phyloP scores from a whole-genome alignment of 2,888 invertebrate species.

The Himalopsyche tibetana region DNA sequence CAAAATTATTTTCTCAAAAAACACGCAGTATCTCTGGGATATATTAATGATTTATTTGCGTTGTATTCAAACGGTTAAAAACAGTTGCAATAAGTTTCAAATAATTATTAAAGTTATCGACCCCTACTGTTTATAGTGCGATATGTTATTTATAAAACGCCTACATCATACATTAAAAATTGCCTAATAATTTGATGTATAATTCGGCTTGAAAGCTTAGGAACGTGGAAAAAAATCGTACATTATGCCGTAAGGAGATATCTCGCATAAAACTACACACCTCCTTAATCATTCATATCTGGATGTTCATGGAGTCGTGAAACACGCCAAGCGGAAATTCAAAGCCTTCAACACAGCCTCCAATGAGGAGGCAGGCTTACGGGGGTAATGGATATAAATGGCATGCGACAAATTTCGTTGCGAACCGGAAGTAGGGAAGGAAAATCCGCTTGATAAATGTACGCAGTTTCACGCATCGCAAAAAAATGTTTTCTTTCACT shows the following conservation, averaged over 20 bases:
- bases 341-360: slow-evolving; percentile 35
- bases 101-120: too few relatives aligned
- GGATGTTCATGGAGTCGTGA: slow-evolving; percentile 7
- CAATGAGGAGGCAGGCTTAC: slow-evolving; percentile 15
- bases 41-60: too few relatives aligned
- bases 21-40: too few relatives aligned
- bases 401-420: slow-evolving; percentile 58
- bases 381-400: slow-evolving; percentile 58
- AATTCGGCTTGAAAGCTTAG: too few relatives aligned
- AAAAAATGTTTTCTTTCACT: slow-evolving; percentile 19
- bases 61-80: too few relatives aligned
- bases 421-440: slow-evolving; percentile 50
- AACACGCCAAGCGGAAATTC: slow-evolving; percentile 18
- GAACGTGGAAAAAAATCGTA: too few relatives aligned
- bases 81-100: too few relatives aligned
- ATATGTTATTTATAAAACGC: too few relatives aligned
- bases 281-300: slow-evolving; percentile 29
- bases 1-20: too few relatives aligned
- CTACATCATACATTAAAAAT: too few relatives aligned
- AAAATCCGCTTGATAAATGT: slow-evolving; percentile 26
- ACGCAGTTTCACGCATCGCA: slow-evolving; percentile 28
- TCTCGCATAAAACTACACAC: background rate
- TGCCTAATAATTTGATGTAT: too few relatives aligned
- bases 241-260: background rate
- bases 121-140: too few relatives aligned